phyloP scores from a whole-genome alignment of 2,797 vertebrate species.

The Platyrinchus mystaceus region DNA sequence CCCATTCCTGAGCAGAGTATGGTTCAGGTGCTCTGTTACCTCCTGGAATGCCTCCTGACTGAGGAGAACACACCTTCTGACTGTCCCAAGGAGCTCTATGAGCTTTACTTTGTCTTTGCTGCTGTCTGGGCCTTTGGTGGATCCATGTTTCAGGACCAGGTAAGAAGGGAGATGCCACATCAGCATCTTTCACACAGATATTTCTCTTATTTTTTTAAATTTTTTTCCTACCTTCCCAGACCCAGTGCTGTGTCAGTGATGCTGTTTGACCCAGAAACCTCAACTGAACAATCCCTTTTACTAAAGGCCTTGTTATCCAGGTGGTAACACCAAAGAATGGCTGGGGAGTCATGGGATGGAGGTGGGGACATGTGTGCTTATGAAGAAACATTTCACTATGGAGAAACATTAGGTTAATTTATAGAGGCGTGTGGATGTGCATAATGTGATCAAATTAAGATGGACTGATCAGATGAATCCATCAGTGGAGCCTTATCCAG shows the following conservation, averaged over 20 bases:
- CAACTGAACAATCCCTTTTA: background rate
- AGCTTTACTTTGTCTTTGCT: conserved; percentile 95
- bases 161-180: conserved; percentile 54
- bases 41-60: conserved; percentile 91
- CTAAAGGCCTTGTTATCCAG: background rate
- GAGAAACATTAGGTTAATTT: background rate
- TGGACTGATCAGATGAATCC: background rate
- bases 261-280: background rate
- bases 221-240: background rate
- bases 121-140: conserved; percentile 95
- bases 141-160: conserved; percentile 93
- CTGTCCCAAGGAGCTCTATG: conserved; percentile 89
- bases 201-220: background rate
- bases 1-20: conserved; percentile 91
- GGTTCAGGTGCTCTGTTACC: conserved; percentile 91
- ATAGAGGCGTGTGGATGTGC: background rate
- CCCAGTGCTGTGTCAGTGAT: background rate
- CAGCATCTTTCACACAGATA: background rate
- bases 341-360: background rate
- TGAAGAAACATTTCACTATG: background rate
- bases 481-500: background rate
- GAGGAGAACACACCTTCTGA: conserved; percentile 86
- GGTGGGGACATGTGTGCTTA: background rate
- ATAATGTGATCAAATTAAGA: background rate
- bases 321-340: background rate